Conservation (phyloP, 2,888 invertebrate genomes). For the Augiades crinisus region DNA sequence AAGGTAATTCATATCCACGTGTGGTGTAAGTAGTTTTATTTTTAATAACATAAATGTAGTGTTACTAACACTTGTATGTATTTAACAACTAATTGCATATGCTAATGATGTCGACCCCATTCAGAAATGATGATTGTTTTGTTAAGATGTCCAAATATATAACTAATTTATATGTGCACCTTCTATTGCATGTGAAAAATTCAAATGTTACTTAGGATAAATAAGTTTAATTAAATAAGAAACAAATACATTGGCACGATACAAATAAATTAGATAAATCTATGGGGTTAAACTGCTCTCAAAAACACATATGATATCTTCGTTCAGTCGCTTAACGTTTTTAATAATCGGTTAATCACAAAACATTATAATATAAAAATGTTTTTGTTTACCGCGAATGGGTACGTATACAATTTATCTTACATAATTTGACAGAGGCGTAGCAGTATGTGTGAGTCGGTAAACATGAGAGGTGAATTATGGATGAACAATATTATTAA, state of each 20-base stretch:
- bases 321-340: too few relatives aligned
- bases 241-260: too few relatives aligned
- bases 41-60: not conserved
- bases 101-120: not conserved
- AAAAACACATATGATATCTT: too few relatives aligned
- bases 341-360: slow-evolving; percentile 21
- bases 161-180: too few relatives aligned
- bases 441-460: slow-evolving; percentile 15
- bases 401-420: slow-evolving; percentile 26
- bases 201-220: too few relatives aligned
- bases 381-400: slow-evolving; percentile 7
- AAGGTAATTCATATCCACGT: too few relatives aligned
- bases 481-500: slow-evolving; percentile 24
- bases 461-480: slow-evolving; percentile 24
- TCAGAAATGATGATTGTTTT: not conserved
- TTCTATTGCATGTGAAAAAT: too few relatives aligned
- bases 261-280: too few relatives aligned
- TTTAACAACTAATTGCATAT: not conserved
- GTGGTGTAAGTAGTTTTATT: not conserved
- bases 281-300: too few relatives aligned
- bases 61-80: slow-evolving; percentile 6
- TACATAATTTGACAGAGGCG: slow-evolving; percentile 23
- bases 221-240: too few relatives aligned
- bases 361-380: slow-evolving; percentile 20
- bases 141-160: too few relatives aligned